Percentiles rank a stretch among this genome's conserved stretches.
These are phyloP conservation scores for Parnassius orleans DNA, from an alignment of 2,888 invertebrate species.

Conservation along the genomic window DNA sequence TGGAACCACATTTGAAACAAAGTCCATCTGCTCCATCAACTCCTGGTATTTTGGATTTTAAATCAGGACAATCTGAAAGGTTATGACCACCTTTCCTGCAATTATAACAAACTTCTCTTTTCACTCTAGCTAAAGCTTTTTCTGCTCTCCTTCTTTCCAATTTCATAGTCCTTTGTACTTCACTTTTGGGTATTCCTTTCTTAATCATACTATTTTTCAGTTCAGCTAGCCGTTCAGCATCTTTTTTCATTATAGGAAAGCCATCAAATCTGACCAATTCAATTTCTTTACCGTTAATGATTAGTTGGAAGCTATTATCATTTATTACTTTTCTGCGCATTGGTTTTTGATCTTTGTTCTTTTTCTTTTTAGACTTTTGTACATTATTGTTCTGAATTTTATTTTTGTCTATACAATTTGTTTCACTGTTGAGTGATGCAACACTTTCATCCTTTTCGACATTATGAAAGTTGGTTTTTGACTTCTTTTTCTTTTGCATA, in stretches of 20 bases:
- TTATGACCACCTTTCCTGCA: constrained; percentile 89
- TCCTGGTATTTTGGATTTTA: constrained; percentile 76
- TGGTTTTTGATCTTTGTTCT: constrained; percentile 52
- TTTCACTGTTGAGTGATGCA: constrained; percentile 2
- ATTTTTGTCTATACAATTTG: constrained; percentile 14
- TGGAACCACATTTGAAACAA: constrained; percentile 95
- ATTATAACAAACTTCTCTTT: constrained; percentile 88
- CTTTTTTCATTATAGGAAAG: constrained; percentile 86
- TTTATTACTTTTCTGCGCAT: constrained; percentile 67
- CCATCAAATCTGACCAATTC: constrained; percentile 84
- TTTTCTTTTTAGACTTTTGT: constrained; percentile 39
- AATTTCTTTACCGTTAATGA: constrained; percentile 83
- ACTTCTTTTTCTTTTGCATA: constrained; percentile 13
- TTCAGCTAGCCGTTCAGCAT: constrained; percentile 83
- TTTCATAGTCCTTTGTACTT: constrained; percentile 84
- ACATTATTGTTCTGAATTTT: constrained; percentile 17
- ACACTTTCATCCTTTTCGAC: constrained; percentile 11
- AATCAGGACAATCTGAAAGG: constrained; percentile 89
- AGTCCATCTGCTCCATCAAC: constrained; percentile 82
- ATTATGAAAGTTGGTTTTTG: constrained; percentile 1
- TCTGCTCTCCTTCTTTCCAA: constrained; percentile 86
- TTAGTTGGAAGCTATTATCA: constrained; percentile 73
- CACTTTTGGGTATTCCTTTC: constrained; percentile 84
- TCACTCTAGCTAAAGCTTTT: constrained; percentile 84
- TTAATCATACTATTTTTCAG: constrained; percentile 83